Percentiles rank a stretch among this genome's conserved stretches.
Evolutionary conservation across 2,113 vertebrate species (phyloP).

Genomic region (Psammodynastes pulverulentus): DNA sequence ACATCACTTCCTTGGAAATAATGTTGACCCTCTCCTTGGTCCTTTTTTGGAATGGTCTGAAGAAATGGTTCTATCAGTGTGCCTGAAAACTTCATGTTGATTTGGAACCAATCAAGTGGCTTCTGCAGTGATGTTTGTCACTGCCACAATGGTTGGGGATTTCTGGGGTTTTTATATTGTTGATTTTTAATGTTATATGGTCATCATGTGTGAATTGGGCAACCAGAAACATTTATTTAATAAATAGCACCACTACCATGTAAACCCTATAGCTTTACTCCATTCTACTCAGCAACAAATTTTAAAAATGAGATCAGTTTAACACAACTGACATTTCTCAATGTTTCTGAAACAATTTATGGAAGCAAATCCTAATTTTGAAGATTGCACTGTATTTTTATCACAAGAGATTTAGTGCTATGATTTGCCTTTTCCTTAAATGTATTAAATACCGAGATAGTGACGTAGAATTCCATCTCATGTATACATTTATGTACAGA

Average conservation of each 20-base stretch:
- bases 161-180: not conserved
- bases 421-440: slow-evolving; percentile 27
- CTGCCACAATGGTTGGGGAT: not conserved
- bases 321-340: not conserved
- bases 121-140: not conserved
- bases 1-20: not conserved
- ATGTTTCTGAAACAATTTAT: not conserved
- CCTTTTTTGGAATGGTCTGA: not conserved
- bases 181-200: not conserved
- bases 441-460: not conserved
- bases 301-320: not conserved
- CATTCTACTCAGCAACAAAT: not conserved
- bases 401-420: not conserved
- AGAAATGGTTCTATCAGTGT: not conserved
- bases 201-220: not conserved
- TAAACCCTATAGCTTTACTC: not conserved
- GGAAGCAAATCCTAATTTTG: not conserved
- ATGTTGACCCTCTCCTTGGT: not conserved
- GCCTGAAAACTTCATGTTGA: not conserved
- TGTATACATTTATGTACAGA: not conserved
- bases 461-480: not conserved
- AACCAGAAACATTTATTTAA: too few species aligned
- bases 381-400: not conserved
- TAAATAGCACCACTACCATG: too few species aligned
- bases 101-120: not conserved